Conservation (phyloP, 2,888 invertebrate genomes). For the Sarcophaga variegata region DNA sequence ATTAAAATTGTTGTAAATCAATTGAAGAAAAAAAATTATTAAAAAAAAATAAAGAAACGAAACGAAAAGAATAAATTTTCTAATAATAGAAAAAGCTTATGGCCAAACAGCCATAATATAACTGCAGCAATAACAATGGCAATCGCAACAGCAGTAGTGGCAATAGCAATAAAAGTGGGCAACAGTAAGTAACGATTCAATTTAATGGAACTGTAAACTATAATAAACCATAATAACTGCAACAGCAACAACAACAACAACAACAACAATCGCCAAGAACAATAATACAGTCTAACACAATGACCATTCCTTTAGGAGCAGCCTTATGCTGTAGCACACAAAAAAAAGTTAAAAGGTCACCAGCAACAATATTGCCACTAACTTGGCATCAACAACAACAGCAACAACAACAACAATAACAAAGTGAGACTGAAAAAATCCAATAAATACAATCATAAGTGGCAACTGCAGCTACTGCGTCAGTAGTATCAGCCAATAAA, state of each 20-base stretch:
- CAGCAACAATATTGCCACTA: conserved; percentile 40
- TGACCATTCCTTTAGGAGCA: background rate
- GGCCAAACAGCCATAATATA: background rate
- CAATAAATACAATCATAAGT: background rate
- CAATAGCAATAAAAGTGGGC: conserved; percentile 10
- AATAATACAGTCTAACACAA: background rate
- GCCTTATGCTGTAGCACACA: background rate
- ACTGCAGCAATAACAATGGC: background rate
- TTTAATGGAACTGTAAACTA: conserved; percentile 32
- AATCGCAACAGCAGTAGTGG: background rate
- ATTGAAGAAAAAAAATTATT: too few species aligned
- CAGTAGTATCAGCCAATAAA: background rate
- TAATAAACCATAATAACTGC: background rate
- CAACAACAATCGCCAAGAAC: too few species aligned
- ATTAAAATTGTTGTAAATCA: too few species aligned
- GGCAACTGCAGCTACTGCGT: conserved; percentile 15
- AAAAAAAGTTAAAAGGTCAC: background rate
- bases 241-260: background rate
- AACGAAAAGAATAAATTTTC: background rate
- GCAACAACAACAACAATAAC: background rate
- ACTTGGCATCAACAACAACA: background rate
- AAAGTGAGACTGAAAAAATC: background rate
- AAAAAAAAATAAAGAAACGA: background rate
- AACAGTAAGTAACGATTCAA: conserved; percentile 42
- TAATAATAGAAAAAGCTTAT: conserved; percentile 5